phyloP scores from a whole-genome alignment of 2,888 invertebrate genomes.

The Alloscopus bannaensis region DNA sequence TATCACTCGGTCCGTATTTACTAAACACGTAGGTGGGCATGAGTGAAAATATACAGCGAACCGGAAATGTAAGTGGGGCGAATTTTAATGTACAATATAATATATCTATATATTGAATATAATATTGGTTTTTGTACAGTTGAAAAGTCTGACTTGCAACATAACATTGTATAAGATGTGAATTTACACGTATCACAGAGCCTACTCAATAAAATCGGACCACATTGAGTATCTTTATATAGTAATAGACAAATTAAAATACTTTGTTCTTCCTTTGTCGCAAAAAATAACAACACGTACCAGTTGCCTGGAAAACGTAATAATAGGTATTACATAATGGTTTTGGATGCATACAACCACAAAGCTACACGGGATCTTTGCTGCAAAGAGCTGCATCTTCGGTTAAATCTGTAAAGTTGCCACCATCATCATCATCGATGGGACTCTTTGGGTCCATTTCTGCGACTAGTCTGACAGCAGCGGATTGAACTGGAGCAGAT shows the following conservation, averaged over 20 bases:
- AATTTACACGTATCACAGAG: constrained; percentile 20
- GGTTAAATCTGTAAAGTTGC: constrained; percentile 69
- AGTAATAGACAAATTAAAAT: neutral
- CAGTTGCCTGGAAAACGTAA: neutral
- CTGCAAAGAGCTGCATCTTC: constrained; percentile 64
- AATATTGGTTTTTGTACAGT: too few relatives aligned
- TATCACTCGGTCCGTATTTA: too few relatives aligned
- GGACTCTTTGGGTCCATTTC: constrained; percentile 67
- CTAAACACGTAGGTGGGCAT: too few relatives aligned
- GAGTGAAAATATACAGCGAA: too few relatives aligned
- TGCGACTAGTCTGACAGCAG: constrained; percentile 68
- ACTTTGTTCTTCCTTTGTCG: neutral
- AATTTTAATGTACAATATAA: too few relatives aligned
- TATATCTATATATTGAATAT: too few relatives aligned
- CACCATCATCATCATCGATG: constrained; percentile 58
- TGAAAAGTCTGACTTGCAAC: too few relatives aligned
- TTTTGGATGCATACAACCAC: neutral
- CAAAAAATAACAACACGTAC: neutral
- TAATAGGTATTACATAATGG: neutral
- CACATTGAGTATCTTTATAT: neutral
- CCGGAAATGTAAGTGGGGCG: too few relatives aligned
- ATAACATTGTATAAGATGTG: too few relatives aligned
- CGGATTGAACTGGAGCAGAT: constrained; percentile 69
- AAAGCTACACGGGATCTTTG: constrained; percentile 32
- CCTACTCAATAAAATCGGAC: neutral